Evolutionary conservation across 2,888 invertebrate species (phyloP), one percentile per base, ranked within the genome.

Genomic region (Eupithecia subfuscata): DNA sequence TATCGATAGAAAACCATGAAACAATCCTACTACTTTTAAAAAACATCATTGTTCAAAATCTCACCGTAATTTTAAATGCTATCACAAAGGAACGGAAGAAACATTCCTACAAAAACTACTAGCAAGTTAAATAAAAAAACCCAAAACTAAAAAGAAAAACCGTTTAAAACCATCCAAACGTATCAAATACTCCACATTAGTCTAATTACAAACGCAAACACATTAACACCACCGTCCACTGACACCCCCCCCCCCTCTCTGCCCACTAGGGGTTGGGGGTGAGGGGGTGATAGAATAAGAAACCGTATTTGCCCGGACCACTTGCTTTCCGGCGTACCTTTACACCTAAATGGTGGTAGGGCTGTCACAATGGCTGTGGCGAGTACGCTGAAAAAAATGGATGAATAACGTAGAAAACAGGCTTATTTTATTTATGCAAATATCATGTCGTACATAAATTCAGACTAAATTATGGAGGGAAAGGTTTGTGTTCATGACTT

Each of bases 271-370:
- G 77, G 73, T 73, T 56, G 70, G 69, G 6, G 34, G 34, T 34
- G 77, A 77, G 68, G 70, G 40, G 71, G 80, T 76, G 82, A 74
- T 82, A 83, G 88, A 87, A 89, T 91, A 90, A 91, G 90, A 89
- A 90, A 91, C 87, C 90, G 90, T 91, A 90, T 92, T 91, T 90
- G 87, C 90, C 85, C 83, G 87, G 84, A 87, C 89, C 90, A 89
- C 90, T 90, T 88, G 90, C 86, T 85, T 85, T 85, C 84, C 86
- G 86, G 83, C 82, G 87, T 89, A 88, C 90, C 90, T 88, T 90
- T 90, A 91, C 88, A 91, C 89, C 85, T 87, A 86, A 86, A 87
- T 82, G 84, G 70, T 71, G 67, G 45, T 84, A 92, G 92, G 92
- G 92, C 74, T 91, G 90, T 0, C 82, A 71, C 22, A 25, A 8